These are phyloP conservation scores for Apodemus agrarius DNA, from an alignment of 2,797 vertebrate genomes.

Conservation along the genomic window DNA sequence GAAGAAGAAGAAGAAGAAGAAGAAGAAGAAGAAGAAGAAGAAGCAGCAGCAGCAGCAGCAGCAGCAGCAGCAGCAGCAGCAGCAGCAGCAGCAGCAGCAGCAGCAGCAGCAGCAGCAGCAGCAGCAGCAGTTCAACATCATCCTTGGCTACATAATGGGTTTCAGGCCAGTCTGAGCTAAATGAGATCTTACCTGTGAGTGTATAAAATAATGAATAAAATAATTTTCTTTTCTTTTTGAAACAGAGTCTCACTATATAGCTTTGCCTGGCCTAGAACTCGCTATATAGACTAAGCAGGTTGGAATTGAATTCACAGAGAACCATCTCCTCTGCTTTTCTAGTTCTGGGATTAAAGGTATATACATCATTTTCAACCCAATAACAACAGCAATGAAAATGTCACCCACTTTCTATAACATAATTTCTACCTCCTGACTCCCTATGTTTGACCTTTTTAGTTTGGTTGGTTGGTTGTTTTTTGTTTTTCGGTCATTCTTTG, in stretches of 20 bases:
- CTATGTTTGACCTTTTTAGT: neutral
- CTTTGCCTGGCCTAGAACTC: neutral
- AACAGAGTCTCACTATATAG: neutral
- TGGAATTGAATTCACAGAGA: neutral
- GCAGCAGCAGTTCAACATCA: too few species aligned
- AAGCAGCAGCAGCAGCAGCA: too few species aligned
- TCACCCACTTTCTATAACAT: neutral
- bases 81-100: too few species aligned
- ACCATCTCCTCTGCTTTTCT: neutral
- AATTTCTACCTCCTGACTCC: neutral
- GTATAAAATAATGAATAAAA: neutral
- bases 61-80: too few species aligned
- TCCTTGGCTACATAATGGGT: neutral
- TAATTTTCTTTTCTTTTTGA: neutral
- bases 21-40: too few species aligned
- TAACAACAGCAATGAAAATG: neutral
- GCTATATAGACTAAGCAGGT: neutral
- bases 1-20: too few species aligned
- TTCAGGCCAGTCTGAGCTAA: neutral
- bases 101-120: too few species aligned
- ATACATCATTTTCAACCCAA: neutral
- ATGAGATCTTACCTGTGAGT: neutral
- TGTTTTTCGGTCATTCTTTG: neutral
- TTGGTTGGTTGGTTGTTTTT: neutral
- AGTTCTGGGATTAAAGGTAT: neutral